Conservation (phyloP, 2,797 vertebrate genomes). For the Melanotaenia parkinsoni region DNA sequence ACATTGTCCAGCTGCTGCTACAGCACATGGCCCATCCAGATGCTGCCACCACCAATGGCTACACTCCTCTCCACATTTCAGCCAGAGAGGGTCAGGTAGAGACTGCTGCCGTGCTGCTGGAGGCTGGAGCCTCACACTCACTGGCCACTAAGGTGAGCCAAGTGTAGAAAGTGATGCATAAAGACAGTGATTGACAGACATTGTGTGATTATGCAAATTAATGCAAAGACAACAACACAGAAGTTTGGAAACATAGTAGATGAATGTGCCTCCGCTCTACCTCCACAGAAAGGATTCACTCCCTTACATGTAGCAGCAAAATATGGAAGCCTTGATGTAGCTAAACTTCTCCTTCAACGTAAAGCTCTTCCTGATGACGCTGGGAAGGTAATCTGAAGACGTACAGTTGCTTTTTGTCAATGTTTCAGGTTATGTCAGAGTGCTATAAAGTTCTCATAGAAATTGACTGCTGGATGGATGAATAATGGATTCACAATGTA, state of each 20-base stretch:
- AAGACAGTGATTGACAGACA: neutral
- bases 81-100: conserved; percentile 95
- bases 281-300: conserved; percentile 94
- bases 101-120: conserved; percentile 91
- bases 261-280: neutral
- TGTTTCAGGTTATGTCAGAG: neutral
- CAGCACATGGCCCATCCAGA: conserved; percentile 98
- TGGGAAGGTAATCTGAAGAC: conserved; percentile 88
- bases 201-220: neutral
- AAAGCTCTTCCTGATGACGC: conserved; percentile 90
- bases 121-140: conserved; percentile 94
- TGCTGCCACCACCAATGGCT: conserved; percentile 93
- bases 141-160: conserved; percentile 90
- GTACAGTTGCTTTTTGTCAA: neutral
- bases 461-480: neutral
- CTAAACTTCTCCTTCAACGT: conserved; percentile 93
- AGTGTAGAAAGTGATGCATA: neutral
- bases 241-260: neutral
- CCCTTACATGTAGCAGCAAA: conserved; percentile 97
- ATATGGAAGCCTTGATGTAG: conserved; percentile 95
- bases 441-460: neutral
- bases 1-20: conserved; percentile 94
- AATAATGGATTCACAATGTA: no score
- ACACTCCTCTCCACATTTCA: conserved; percentile 95
- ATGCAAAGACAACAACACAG: neutral